Percentiles rank a stretch among this genome's conserved stretches.
Evolutionary conservation across 1,140 invertebrate species (phyloP).

Genomic region (Mylabris phalerata): DNA sequence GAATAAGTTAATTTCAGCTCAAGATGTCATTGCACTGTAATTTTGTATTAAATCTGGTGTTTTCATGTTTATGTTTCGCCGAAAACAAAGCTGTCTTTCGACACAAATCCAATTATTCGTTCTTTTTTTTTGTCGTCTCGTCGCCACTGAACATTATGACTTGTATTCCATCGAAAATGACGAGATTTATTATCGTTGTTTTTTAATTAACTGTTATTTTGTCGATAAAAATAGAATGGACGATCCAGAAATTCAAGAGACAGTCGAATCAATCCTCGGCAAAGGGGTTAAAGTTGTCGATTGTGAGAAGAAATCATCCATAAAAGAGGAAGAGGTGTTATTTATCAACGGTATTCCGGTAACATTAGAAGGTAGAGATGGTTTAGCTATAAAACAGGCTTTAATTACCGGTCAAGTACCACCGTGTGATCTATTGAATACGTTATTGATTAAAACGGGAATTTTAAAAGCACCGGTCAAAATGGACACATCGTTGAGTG

Average conservation of each 20-base stretch:
- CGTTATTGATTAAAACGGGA: conserved; percentile 61
- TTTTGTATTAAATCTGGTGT: no score
- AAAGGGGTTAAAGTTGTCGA: conserved; percentile 68
- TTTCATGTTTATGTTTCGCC: no score
- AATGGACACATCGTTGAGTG: conserved; percentile 64
- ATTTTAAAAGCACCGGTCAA: conserved; percentile 63
- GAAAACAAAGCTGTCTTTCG: no score
- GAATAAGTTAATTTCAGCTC: no score
- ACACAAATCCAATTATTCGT: no score
- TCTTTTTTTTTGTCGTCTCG: no score
- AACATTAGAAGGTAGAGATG: conserved; percentile 61
- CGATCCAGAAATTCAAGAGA: conserved; percentile 67
- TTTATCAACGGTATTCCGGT: conserved; percentile 69
- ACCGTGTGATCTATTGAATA: conserved; percentile 64
- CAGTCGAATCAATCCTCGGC: conserved; percentile 69
- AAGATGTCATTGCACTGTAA: no score
- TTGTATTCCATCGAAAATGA: no score
- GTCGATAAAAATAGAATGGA: conserved; percentile 48
- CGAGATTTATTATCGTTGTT: no score
- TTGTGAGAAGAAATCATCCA: conserved; percentile 65
- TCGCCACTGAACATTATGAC: no score
- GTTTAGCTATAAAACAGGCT: conserved; percentile 61
- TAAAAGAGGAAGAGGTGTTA: conserved; percentile 66
- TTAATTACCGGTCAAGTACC: conserved; percentile 65
- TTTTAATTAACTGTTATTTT: not conserved